Conservation (phyloP, 2,797 vertebrate species). For the Triplophysa bombifrons region DNA sequence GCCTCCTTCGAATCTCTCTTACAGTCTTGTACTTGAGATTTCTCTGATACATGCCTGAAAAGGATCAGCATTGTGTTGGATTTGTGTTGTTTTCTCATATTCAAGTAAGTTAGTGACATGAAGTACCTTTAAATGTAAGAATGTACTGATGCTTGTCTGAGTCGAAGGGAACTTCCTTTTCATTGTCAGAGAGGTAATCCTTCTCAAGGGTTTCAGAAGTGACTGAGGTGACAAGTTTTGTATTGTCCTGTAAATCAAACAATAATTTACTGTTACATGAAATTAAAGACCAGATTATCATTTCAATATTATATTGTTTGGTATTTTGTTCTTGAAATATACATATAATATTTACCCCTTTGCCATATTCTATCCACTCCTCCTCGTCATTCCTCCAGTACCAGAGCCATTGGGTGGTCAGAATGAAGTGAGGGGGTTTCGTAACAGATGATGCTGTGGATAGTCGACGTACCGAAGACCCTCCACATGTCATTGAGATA, state of each 20-base stretch:
- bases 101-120: neutral
- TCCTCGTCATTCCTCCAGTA: conserved; percentile 84
- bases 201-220: conserved; percentile 85
- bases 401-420: conserved; percentile 94
- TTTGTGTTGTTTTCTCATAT: neutral
- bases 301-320: too few species aligned
- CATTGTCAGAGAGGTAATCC: conserved; percentile 73
- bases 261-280: neutral
- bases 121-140: conserved; percentile 77
- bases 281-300: too few species aligned
- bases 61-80: neutral
- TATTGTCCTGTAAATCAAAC: conserved; percentile 63
- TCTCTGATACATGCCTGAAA: conserved; percentile 83
- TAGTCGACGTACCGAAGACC: conserved; percentile 78
- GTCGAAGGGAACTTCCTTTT: conserved; percentile 74
- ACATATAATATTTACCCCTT: conserved; percentile 68
- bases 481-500: conserved; percentile 73
- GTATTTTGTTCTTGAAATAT: too few species aligned
- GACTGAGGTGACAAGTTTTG: conserved; percentile 65
- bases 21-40: conserved; percentile 77
- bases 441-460: conserved; percentile 87
- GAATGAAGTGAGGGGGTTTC: conserved; percentile 84
- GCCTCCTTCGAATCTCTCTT: conserved; percentile 83
- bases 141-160: conserved; percentile 78
- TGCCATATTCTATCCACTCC: conserved; percentile 84